Evolutionary conservation across 1,140 invertebrate genomes (phyloP), one percentile per base, ranked within the genome.

Genomic region (Bombus superbus): DNA sequence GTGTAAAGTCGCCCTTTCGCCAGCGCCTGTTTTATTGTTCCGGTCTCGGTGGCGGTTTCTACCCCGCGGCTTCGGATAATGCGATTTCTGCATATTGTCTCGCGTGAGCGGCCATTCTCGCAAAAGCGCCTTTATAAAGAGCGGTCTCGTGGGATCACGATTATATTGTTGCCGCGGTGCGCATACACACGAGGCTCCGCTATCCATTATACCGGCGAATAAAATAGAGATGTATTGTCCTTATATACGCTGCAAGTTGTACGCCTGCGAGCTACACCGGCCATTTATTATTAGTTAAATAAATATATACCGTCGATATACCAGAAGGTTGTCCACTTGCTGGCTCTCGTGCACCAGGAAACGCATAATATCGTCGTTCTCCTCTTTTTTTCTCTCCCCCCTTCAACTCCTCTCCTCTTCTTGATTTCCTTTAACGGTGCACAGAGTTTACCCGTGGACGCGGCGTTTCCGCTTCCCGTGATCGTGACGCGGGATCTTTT

Each of bases 211-310:
- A 77, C 79, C 76, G 44, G 83, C 80, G 81, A 91, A 91, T 92
- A 92, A 92, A 92, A 92, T 92, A 92, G 88, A 92, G 92, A 92
- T 91, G 92, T 92, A 92, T 91, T 92, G 88, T 92, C 87, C 91
- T 92, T 92, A 90, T 86, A 89, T 86, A 79, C 80, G 83, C 53
- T 86, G 85, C 88, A 88, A 92, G 90, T 91, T 91, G 88, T 86
- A 87, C 66, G 77, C 53, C 82, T 84, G 80, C 57, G 53, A 87
- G 89, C 82, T 86, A 89, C 79, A 86, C 72, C 76, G 85, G 86
- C 71, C 87, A 88, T 91, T 91, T 91, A 91, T 91, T 90, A 88
- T 90, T 85, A 81, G n/a, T 68, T 77, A 76, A 87, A 85, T 85
- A 85, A 85, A 85, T 85, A 81, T 74, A 71, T 77, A 68, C 76